These are phyloP conservation scores for Nasonia longicornis DNA, from an alignment of 1,140 invertebrate genomes.

Conservation along the genomic window DNA sequence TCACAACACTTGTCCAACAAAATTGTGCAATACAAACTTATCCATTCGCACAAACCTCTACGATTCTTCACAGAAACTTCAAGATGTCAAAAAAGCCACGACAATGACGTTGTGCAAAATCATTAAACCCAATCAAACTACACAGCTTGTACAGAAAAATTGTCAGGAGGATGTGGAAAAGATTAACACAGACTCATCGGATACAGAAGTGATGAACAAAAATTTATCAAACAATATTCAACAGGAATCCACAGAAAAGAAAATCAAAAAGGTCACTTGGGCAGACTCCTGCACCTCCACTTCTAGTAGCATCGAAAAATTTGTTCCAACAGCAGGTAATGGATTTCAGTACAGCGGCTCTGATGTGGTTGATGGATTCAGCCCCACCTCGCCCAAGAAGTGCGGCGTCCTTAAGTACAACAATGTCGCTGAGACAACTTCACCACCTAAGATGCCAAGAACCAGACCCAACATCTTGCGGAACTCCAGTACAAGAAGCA, in stretches of 20 bases:
- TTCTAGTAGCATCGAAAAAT: conserved; percentile 26
- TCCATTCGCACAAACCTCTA: conserved; percentile 65
- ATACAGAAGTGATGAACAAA: conserved; percentile 10
- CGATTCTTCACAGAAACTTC: conserved; percentile 55
- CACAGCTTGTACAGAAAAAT: conserved; percentile 28
- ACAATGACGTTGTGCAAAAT: conserved; percentile 50
- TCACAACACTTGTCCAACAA: conserved; percentile 44
- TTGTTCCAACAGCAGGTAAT: conserved; percentile 15
- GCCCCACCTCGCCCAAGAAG: conserved; percentile 12
- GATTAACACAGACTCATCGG: background rate
- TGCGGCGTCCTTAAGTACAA: conserved; percentile 8
- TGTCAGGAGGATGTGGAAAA: conserved; percentile 33
- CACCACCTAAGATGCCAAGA: background rate
- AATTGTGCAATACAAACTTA: conserved; percentile 60
- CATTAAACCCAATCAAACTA: conserved; percentile 43
- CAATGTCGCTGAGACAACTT: background rate
- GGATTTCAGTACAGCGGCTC: conserved; percentile 35
- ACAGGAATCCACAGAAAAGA: conserved; percentile 31
- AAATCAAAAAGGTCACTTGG: conserved; percentile 46
- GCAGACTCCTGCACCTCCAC: conserved; percentile 26
- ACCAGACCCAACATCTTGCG: conserved; percentile 22
- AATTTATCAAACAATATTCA: background rate
- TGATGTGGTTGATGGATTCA: conserved; percentile 38
- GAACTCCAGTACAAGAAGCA: conserved; percentile 25
- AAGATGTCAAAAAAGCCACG: conserved; percentile 54